These are phyloP conservation scores for Hedychridium roseum DNA, from an alignment of 2,888 invertebrate genomes.

Conservation along the genomic window DNA sequence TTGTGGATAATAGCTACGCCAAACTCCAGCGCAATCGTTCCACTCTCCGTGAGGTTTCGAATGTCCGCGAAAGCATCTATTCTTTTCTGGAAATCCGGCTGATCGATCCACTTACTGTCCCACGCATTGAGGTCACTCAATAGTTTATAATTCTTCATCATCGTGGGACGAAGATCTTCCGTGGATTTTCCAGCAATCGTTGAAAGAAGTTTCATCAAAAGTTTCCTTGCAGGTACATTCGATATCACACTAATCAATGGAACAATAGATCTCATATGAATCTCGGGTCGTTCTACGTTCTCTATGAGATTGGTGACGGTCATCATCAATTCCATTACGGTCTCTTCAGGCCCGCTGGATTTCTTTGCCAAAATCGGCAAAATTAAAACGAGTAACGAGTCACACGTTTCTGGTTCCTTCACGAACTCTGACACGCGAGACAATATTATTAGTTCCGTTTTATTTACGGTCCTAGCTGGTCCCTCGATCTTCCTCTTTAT, in stretches of 20 bases:
- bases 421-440: constrained; percentile 81
- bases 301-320: constrained; percentile 80
- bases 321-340: constrained; percentile 74
- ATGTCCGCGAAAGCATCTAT: constrained; percentile 80
- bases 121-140: constrained; percentile 83
- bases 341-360: constrained; percentile 74
- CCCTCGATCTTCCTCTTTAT: constrained; percentile 74
- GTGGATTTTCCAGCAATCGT: constrained; percentile 67
- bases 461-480: constrained; percentile 69
- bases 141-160: constrained; percentile 68
- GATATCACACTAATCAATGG: constrained; percentile 77
- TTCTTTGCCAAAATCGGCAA: constrained; percentile 77
- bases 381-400: constrained; percentile 74
- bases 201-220: constrained; percentile 71
- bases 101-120: constrained; percentile 89
- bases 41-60: constrained; percentile 66
- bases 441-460: constrained; percentile 76
- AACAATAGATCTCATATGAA: constrained; percentile 75
- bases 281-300: constrained; percentile 71
- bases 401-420: constrained; percentile 73
- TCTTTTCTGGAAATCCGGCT: constrained; percentile 88
- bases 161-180: constrained; percentile 50
- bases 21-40: constrained; percentile 66
- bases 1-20: constrained; percentile 82
- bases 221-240: constrained; percentile 73